Evolutionary conservation across 2,113 vertebrate species (phyloP).

Genomic region (Toxotes chatareus): DNA sequence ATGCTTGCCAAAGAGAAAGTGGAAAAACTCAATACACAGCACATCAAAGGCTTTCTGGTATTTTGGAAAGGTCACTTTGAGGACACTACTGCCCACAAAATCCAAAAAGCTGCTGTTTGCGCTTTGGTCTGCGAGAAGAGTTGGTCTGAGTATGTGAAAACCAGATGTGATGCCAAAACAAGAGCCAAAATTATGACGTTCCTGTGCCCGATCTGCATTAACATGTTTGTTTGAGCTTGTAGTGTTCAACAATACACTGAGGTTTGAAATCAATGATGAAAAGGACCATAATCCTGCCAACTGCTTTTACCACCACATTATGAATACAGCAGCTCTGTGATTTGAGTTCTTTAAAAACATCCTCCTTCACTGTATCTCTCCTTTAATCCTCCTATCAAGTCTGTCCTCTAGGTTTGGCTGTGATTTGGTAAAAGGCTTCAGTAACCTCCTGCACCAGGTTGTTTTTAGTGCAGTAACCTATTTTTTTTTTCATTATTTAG

Average conservation of each 20-base stretch:
- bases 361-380: neutral
- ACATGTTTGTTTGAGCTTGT: constrained; percentile 1
- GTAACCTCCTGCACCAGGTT: constrained; percentile 31
- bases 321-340: neutral
- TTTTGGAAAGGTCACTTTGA: neutral
- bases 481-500: constrained; percentile 53
- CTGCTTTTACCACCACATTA: constrained; percentile 3
- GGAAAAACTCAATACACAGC: neutral
- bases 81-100: neutral
- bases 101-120: neutral
- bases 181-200: neutral
- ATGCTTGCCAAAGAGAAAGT: neutral
- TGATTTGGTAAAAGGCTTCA: constrained; percentile 30
- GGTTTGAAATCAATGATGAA: constrained; percentile 13
- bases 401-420: constrained; percentile 6
- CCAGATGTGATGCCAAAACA: neutral
- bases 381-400: constrained; percentile 38
- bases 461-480: constrained; percentile 37
- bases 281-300: neutral
- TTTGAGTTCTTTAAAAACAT: constrained; percentile 10
- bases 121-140: neutral
- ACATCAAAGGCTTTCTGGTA: neutral
- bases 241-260: neutral
- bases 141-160: neutral
- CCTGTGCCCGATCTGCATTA: neutral